phyloP scores from a whole-genome alignment of 1,140 invertebrate genomes.

The Camponotus vicinus region DNA sequence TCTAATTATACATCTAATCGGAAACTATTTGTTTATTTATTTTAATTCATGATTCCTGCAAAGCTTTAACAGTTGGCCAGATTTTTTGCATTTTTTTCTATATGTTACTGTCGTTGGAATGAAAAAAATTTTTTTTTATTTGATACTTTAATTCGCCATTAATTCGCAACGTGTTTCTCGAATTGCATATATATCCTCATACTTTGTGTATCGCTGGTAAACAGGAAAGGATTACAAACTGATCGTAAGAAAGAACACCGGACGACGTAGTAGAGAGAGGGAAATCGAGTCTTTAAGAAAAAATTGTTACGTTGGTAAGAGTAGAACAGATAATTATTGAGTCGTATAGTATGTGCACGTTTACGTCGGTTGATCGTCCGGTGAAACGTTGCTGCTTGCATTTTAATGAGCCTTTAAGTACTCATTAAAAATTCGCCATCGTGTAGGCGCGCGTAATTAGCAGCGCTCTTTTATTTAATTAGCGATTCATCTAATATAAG shows the following conservation, averaged over 20 bases:
- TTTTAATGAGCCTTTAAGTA: conserved; percentile 49
- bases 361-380: conserved; percentile 17
- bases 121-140: background rate
- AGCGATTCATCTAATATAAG: background rate
- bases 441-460: conserved; percentile 15
- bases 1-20: background rate
- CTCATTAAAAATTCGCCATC: conserved; percentile 22
- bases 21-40: background rate
- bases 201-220: background rate
- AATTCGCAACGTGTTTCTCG: background rate
- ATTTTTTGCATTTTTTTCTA: background rate
- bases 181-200: background rate
- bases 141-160: background rate
- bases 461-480: conserved; percentile 16
- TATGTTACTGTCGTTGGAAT: background rate
- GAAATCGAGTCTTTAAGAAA: conserved; percentile 1
- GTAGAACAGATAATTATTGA: conserved; percentile 46
- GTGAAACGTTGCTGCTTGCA: conserved; percentile 38
- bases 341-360: background rate
- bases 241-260: conserved; percentile 1
- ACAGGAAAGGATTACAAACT: conserved; percentile 29
- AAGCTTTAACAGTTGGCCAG: background rate
- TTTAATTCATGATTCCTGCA: background rate
- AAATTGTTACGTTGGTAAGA: conserved; percentile 3
- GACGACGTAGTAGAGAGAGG: conserved; percentile 7